Conservation (phyloP, 2,888 invertebrate species). For the Brachypalpus laphriformis region DNA sequence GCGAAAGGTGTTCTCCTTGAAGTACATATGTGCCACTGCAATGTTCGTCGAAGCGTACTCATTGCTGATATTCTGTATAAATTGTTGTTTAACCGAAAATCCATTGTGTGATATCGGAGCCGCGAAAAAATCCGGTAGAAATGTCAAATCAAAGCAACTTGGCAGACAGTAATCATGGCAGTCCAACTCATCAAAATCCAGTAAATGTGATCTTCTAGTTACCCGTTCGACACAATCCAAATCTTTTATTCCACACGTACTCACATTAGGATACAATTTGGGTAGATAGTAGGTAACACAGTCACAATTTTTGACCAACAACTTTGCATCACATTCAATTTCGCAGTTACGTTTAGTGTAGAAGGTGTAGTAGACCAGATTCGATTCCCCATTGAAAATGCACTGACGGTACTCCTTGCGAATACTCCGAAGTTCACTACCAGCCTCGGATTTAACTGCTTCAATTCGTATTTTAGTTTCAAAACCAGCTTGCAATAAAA, state of each 20-base stretch:
- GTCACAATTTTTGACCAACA: constrained; percentile 83
- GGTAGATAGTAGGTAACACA: constrained; percentile 81
- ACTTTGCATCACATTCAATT: constrained; percentile 90
- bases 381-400: constrained; percentile 88
- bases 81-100: constrained; percentile 75
- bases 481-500: constrained; percentile 77
- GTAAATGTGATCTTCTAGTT: constrained; percentile 41
- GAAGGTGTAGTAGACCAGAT: constrained; percentile 86
- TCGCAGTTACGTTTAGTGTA: constrained; percentile 91
- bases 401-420: constrained; percentile 84
- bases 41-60: constrained; percentile 84
- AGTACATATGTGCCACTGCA: constrained; percentile 89
- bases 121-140: constrained; percentile 85
- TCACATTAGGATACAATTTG: constrained; percentile 86
- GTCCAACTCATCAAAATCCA: constrained; percentile 47
- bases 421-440: constrained; percentile 76
- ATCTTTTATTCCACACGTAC: constrained; percentile 88
- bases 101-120: constrained; percentile 83
- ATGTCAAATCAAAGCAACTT: constrained; percentile 88
- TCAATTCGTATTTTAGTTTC: constrained; percentile 79
- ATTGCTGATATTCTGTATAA: constrained; percentile 73
- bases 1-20: constrained; percentile 88
- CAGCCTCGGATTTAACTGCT: constrained; percentile 78
- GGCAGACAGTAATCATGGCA: constrained; percentile 86
- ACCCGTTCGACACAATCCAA: constrained; percentile 83